Evolutionary conservation across 1,140 invertebrate species (phyloP).

Genomic region (Melitaea cinxia): DNA sequence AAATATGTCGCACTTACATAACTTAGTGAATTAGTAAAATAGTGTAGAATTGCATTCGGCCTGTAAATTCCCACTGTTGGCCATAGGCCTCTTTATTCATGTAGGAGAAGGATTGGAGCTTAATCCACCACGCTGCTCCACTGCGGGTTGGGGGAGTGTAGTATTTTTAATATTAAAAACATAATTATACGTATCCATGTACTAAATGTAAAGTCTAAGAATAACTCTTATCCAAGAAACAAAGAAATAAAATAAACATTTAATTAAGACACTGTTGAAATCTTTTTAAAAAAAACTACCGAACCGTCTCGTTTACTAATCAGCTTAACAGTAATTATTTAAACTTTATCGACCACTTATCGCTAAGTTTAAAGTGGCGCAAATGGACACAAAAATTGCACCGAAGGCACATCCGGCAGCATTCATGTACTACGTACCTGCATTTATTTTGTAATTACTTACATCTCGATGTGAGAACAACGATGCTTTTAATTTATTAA

Average conservation of each 20-base stretch:
- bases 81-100: too few relatives aligned
- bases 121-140: too few relatives aligned
- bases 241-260: not conserved
- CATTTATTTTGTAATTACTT: slow-evolving; percentile 25
- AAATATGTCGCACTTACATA: too few relatives aligned
- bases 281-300: slow-evolving; percentile 8
- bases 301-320: slow-evolving; percentile 29
- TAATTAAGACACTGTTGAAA: not conserved
- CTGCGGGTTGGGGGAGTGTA: too few relatives aligned
- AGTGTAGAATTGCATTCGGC: too few relatives aligned
- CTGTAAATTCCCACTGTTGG: too few relatives aligned
- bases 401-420: slow-evolving; percentile 41
- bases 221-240: not conserved
- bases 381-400: slow-evolving; percentile 43
- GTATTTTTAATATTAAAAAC: too few relatives aligned
- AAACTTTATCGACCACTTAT: slow-evolving; percentile 39
- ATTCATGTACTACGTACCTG: slow-evolving; percentile 29
- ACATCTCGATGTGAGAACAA: slow-evolving; percentile 12
- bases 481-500: not conserved
- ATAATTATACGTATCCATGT: too few relatives aligned
- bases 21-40: too few relatives aligned
- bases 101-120: too few relatives aligned
- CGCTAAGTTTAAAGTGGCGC: slow-evolving; percentile 40
- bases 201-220: too few relatives aligned
- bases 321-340: slow-evolving; percentile 37